Evolutionary conservation across 2,888 invertebrate genomes (phyloP).

Genomic region (Vesta saturnalis): DNA sequence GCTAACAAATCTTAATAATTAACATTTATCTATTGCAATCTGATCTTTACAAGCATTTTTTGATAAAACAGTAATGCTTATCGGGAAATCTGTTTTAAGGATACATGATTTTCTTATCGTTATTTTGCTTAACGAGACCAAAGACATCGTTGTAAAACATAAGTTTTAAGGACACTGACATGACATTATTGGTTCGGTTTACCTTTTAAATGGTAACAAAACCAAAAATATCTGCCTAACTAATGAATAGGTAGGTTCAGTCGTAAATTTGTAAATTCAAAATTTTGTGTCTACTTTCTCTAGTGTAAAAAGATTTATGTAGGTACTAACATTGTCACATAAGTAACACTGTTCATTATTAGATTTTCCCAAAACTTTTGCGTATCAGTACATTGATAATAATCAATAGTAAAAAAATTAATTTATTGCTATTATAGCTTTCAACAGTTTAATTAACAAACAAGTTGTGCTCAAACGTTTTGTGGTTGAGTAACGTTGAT

Average conservation of each 20-base stretch:
- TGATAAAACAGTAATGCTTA: conserved; percentile 1
- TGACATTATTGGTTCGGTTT: conserved; percentile 36
- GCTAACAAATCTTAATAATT: conserved; percentile 6
- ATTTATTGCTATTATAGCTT: too few relatives aligned
- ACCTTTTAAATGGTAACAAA: conserved; percentile 33
- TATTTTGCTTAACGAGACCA: conserved; percentile 39
- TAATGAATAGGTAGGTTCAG: conserved; percentile 20
- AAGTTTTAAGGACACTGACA: conserved; percentile 36
- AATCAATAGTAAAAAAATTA: too few relatives aligned
- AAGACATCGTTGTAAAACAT: conserved; percentile 40
- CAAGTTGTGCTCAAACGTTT: too few relatives aligned
- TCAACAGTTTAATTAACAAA: too few relatives aligned
- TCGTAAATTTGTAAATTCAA: conserved; percentile 21
- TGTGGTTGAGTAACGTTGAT: not conserved
- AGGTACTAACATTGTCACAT: too few relatives aligned
- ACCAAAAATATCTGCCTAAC: conserved; percentile 16
- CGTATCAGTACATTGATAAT: too few relatives aligned
- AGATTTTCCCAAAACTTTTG: too few relatives aligned
- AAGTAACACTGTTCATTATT: too few relatives aligned
- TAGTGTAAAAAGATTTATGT: not conserved
- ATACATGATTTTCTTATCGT: conserved; percentile 27
- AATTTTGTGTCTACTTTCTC: conserved; percentile 17
- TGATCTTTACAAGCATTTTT: not conserved
- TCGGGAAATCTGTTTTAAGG: conserved; percentile 19
- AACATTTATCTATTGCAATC: not conserved